Evolutionary conservation across 53 echinoderm and acorn worm genomes (phyloP).

Genomic region (Antedon mediterranea): DNA sequence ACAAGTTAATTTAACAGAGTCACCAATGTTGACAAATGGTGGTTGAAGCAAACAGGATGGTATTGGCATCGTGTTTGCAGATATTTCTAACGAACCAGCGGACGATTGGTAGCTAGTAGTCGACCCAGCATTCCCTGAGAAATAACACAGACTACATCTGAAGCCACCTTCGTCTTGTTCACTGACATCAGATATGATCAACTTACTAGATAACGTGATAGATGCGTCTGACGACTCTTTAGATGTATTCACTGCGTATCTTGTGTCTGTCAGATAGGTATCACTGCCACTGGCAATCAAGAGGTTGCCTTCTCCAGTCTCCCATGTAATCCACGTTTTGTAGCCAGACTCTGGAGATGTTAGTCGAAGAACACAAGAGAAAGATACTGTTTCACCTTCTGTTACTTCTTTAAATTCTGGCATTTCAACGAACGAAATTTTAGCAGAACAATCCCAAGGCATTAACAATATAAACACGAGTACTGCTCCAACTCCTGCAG

Average conservation of each 20-base stretch:
- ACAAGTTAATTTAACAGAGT: not conserved
- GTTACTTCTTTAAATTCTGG: not conserved
- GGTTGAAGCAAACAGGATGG: not conserved
- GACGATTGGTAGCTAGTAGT: not conserved
- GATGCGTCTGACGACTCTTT: not conserved
- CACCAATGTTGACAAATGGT: not conserved
- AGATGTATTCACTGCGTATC: not conserved
- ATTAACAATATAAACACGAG: no score
- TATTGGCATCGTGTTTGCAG: not conserved
- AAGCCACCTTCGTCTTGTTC: not conserved
- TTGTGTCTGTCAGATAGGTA: not conserved
- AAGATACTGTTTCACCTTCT: not conserved
- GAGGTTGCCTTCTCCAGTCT: not conserved
- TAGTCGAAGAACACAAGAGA: not conserved
- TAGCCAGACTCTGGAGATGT: not conserved
- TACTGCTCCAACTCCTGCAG: no score
- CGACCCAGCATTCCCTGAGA: not conserved
- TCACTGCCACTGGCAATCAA: not conserved
- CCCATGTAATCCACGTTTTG: not conserved
- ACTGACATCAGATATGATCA: not conserved
- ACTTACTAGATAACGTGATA: not conserved
- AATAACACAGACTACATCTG: not conserved
- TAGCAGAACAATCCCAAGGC: not conserved
- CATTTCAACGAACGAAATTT: not conserved
- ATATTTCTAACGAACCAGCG: not conserved